Conservation (phyloP, 2,888 invertebrate genomes). For the Sinotaia quadrata region DNA sequence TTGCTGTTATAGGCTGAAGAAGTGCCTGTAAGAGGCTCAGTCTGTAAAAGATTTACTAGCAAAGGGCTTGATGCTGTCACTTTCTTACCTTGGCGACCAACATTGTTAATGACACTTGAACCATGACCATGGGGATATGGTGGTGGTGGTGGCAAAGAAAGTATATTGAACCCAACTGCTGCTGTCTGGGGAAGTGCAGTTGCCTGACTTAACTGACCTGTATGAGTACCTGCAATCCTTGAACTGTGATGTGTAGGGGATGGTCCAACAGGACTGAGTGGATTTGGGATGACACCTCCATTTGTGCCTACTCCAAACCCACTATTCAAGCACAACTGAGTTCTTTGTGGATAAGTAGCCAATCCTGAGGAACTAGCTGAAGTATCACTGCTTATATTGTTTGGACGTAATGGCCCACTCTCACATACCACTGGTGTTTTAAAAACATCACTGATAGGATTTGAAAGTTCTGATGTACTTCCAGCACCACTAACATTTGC, state of each 20-base stretch:
- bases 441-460: slow-evolving; percentile 33
- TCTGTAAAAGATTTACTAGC: slow-evolving; percentile 91
- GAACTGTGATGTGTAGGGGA: slow-evolving; percentile 25
- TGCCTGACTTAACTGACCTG: slow-evolving; percentile 28
- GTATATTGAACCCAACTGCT: slow-evolving; percentile 19
- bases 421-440: slow-evolving; percentile 86
- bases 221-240: slow-evolving; percentile 33
- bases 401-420: slow-evolving; percentile 77
- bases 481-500: slow-evolving; percentile 3
- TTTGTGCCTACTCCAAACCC: slow-evolving; percentile 16
- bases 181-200: slow-evolving; percentile 23
- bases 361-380: slow-evolving; percentile 15
- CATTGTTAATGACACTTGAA: slow-evolving; percentile 54
- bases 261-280: slow-evolving; percentile 42
- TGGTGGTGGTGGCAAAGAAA: slow-evolving; percentile 56
- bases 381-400: slow-evolving; percentile 14
- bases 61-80: slow-evolving; percentile 83
- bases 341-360: slow-evolving; percentile 10
- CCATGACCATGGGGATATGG: slow-evolving; percentile 52
- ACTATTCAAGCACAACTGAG: slow-evolving; percentile 23
- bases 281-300: slow-evolving; percentile 28
- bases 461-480: slow-evolving; percentile 29
- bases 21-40: slow-evolving; percentile 75
- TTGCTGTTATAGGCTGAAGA: slow-evolving; percentile 10
- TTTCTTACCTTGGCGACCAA: slow-evolving; percentile 54